phyloP scores from a whole-genome alignment of 2,113 vertebrate genomes.

The Psittacus erithacus region DNA sequence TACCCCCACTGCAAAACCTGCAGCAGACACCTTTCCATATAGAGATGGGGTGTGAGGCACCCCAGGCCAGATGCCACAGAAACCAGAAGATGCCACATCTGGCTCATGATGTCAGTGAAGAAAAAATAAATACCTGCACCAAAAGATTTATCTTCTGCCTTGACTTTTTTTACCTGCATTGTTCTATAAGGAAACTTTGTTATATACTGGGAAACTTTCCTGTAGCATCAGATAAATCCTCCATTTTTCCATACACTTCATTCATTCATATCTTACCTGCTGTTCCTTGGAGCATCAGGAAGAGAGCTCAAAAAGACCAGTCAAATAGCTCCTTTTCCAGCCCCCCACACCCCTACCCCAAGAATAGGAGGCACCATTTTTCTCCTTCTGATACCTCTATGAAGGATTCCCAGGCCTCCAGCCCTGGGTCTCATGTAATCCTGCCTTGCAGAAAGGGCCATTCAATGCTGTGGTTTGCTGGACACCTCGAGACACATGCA shows the following conservation, averaged over 20 bases:
- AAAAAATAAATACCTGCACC: accelerated
- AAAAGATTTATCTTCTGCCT: not conserved
- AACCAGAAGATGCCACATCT: not conserved
- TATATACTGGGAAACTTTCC: not conserved
- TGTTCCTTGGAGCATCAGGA: not conserved
- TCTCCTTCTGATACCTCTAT: not conserved
- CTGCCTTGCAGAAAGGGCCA: not conserved
- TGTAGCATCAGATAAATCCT: not conserved
- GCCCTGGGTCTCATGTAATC: not conserved
- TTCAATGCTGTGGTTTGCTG: not conserved
- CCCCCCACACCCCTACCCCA: no score
- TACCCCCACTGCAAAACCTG: not conserved
- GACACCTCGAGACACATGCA: no score
- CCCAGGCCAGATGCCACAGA: no score
- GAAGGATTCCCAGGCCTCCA: not conserved
- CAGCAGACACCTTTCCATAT: not conserved
- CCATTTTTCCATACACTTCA: not conserved
- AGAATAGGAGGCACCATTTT: not conserved
- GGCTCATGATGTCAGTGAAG: not conserved
- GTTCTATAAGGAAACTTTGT: not conserved
- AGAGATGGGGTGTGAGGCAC: not conserved
- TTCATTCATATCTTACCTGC: not conserved
- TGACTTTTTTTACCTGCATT: not conserved
- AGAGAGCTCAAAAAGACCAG: not conserved
- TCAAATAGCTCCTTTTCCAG: not conserved